Percentiles rank a stretch among this genome's conserved stretches.
These are phyloP conservation scores for Ornithoptera alexandrae DNA, from an alignment of 2,888 invertebrate genomes.

Conservation along the genomic window DNA sequence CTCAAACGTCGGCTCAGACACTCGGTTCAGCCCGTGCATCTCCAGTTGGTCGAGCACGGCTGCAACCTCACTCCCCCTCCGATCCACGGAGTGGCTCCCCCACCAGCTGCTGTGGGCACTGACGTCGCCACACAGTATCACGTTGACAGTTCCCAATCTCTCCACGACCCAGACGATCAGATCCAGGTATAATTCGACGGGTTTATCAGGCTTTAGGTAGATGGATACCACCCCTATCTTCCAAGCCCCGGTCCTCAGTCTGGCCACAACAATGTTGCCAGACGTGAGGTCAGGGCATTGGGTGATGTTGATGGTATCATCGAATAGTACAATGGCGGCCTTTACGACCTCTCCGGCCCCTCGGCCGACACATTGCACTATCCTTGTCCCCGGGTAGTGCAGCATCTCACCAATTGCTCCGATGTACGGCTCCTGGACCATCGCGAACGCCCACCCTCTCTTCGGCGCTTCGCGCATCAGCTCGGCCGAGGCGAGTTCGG, in stretches of 20 bases:
- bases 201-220: constrained; percentile 22
- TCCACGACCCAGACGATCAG: background rate
- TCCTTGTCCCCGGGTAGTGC: background rate
- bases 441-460: too few relatives aligned
- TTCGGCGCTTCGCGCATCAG: too few relatives aligned
- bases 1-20: constrained; percentile 6
- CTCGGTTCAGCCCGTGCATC: background rate
- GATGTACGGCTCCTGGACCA: too few relatives aligned
- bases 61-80: constrained; percentile 3
- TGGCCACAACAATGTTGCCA: background rate
- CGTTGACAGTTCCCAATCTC: background rate
- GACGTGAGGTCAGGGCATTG: background rate
- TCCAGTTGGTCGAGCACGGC: constrained; percentile 15
- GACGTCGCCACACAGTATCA: constrained; percentile 29
- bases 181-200: constrained; percentile 22
- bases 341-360: constrained; percentile 1
- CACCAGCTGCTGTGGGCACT: constrained; percentile 27
- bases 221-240: constrained; percentile 20
- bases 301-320: constrained; percentile 10
- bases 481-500: background rate
- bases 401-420: too few relatives aligned
- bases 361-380: background rate
- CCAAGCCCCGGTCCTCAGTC: constrained; percentile 18
- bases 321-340: constrained; percentile 27
- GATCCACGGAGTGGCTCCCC: constrained; percentile 7